Conservation (phyloP, 2,113 vertebrate species). For the Tachysurus fulvidraco region DNA sequence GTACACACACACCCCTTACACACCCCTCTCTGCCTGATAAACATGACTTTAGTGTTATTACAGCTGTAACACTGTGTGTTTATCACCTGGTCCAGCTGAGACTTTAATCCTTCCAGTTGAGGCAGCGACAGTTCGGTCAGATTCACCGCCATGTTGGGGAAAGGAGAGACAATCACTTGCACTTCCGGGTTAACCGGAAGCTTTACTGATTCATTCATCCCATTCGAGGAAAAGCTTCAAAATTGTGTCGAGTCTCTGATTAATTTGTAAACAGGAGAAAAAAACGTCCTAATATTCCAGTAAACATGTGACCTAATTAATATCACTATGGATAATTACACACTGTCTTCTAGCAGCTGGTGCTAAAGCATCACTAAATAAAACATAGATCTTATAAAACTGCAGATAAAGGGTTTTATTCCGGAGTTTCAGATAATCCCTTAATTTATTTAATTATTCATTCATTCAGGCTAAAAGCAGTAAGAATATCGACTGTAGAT, state of each 20-base stretch:
- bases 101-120: constrained; percentile 86
- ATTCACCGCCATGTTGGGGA: constrained; percentile 86
- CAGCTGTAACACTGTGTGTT: background rate
- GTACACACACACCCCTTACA: too few relatives aligned
- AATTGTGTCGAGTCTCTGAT: background rate
- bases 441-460: background rate
- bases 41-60: background rate
- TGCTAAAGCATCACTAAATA: too few relatives aligned
- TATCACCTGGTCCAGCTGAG: constrained; percentile 84
- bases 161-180: constrained; percentile 1
- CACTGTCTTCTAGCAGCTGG: too few relatives aligned
- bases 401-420: too few relatives aligned
- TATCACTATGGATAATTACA: too few relatives aligned
- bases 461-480: background rate
- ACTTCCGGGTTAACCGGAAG: constrained; percentile 62
- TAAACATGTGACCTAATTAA: too few relatives aligned
- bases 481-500: background rate
- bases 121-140: constrained; percentile 83
- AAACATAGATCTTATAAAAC: too few relatives aligned
- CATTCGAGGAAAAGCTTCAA: background rate
- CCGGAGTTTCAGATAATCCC: background rate
- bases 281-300: too few relatives aligned
- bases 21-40: background rate
- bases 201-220: background rate
- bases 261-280: background rate